Base-by-base conservation (phyloP, 1,140 invertebrate species). In the Drosophila prosaltans region DNA sequence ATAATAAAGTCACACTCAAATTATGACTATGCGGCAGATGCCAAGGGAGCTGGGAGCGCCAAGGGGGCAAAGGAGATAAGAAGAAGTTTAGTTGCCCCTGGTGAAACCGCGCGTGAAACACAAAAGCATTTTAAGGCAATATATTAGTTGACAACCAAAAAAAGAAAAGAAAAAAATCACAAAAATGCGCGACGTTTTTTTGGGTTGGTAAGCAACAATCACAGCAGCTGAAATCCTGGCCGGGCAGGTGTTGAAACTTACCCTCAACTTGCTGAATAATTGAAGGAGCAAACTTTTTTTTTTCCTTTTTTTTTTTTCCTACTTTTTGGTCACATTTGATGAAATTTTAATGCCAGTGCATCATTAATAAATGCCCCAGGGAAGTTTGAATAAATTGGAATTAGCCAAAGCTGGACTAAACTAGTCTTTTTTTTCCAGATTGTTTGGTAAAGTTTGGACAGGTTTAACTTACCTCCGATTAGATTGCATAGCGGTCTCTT, bases 1-100 rank as follows among this genome's bases (percentile, higher is more conserved):
- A 88, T 86, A 88, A 86, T 86, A 86, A 86, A 86, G 83, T 86
- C 83, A 74, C 83, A 83, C 74, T 78, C 69, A 86, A 88, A 88
- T 88, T 86, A 88, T 88, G 83, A 84, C 80, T 88, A 84, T 45
- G 43, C 40, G 28, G 4, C 80, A 88, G 83, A 74, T 73, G 82
- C 67, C 64, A 63, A 32, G 68, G 62, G 36, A 24, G 58, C 21
- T 9, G n/a, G 16, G 41, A 7, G 4, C 16, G 8, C 58, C 54
- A 3, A 32, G n/a, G 8, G 32, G 21, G 36, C 51, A 48, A 36
- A 43, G 61, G 67, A 48, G 58, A 48, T 36, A 21, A 36, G 11
- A 43, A 45, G 36, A 8, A 1, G 39, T 36, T 70, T 58, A 76
- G 83, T 86, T 89, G 84, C 76, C 83, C 80, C 81, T 16, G 80